Evolutionary conservation across 2,888 invertebrate species (phyloP), one percentile per base, ranked within the genome.

Genomic region (Adelognathus sp.): DNA sequence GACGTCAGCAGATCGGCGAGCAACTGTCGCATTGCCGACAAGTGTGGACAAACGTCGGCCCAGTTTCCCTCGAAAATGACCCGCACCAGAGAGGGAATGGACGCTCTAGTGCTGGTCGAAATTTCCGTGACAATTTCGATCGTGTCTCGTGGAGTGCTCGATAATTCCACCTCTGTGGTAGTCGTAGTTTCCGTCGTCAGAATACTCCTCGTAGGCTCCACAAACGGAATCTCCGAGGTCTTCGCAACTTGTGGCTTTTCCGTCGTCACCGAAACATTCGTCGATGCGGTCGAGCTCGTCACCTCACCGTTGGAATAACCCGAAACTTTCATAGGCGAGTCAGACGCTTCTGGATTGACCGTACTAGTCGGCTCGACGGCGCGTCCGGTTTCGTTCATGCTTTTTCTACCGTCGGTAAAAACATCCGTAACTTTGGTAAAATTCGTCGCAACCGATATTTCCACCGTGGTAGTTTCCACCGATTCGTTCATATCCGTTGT

Each of bases 41-140:
- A 74, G n/a, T 85, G 83, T 6, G 81, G 81, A 21, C 91, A 91
- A 18, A 91, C 84, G 5, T 90, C 88, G 1, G 70, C 50, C 84
- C 84, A 81, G 31, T 69, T 85, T 7, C 87, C 88, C 7, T 89
- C 87, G 46, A 91, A 84, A 21, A 88, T 82, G 16, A 91, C 88
- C 44, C 85, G 86, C 5, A 90, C 89, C 5, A 90, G 54, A 11
- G 83, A 58, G 3, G 82, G 67, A 2, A 81, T 67, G 4, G 73
- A 60, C 14, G 50, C 74, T 29, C 58, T 24, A 0, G 27, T 16
- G 7, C 50, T 33, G 7, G 39, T 54, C 21, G 39, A 29, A 27
- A 14, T 54, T 16, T 50, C 36, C 4, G 75, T 80, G 3, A 21
- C 64, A 46, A 46, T 50, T 18, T 41, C 33, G 11, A 29, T 50